Conservation (phyloP, 2,888 invertebrate species). For the Schizotus pectinicornis region DNA sequence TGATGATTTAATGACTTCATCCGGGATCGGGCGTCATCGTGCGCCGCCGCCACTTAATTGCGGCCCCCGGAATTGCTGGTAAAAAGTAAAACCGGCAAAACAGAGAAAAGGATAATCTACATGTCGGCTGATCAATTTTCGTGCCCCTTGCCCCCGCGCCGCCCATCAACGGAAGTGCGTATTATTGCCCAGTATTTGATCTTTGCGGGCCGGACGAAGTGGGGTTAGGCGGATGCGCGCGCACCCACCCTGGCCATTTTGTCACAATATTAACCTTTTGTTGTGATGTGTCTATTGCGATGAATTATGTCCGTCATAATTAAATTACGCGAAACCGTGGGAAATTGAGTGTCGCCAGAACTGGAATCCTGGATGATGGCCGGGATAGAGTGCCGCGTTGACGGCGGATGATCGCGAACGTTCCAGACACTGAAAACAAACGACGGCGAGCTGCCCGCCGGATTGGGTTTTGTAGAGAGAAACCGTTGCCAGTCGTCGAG, state of each 20-base stretch:
- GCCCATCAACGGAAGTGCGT: constrained; percentile 25
- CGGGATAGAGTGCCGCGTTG: constrained; percentile 19
- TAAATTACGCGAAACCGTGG: constrained; percentile 43
- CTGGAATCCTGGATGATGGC: constrained; percentile 9
- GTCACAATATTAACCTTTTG: constrained; percentile 61
- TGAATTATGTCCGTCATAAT: constrained; percentile 54
- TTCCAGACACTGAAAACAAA: constrained; percentile 6
- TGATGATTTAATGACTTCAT: too few relatives aligned
- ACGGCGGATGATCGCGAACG: constrained; percentile 16
- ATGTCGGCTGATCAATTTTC: constrained; percentile 6
- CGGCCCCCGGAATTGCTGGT: too few relatives aligned
- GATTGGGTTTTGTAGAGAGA: constrained; percentile 20
- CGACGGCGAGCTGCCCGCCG: constrained; percentile 27
- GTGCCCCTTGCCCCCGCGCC: constrained; percentile 3
- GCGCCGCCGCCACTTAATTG: too few relatives aligned
- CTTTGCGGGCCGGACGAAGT: constrained; percentile 14
- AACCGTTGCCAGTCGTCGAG: constrained; percentile 13
- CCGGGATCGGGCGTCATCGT: too few relatives aligned
- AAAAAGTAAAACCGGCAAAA: constrained; percentile 4
- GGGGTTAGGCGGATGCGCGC: constrained; percentile 47
- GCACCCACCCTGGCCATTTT: constrained; percentile 57
- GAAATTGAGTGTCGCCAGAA: neutral
- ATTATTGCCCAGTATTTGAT: constrained; percentile 32
- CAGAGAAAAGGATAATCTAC: constrained; percentile 12
- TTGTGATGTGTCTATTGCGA: constrained; percentile 57